phyloP scores from a whole-genome alignment of 2,113 vertebrate species.

The Garra rufa region DNA sequence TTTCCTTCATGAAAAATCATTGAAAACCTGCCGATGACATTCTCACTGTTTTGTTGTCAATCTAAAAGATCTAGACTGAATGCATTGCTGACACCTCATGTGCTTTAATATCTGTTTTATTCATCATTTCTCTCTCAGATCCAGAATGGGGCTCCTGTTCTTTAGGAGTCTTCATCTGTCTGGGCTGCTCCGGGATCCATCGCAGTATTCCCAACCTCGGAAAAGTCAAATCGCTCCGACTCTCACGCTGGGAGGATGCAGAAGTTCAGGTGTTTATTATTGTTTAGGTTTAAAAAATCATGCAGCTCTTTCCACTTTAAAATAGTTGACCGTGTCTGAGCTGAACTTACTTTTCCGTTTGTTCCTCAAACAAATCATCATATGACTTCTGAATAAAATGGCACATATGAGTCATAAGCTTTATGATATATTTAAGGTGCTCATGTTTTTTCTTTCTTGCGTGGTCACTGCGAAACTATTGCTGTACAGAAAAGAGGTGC shows the following conservation, averaged over 20 bases:
- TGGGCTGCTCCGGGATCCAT: slow-evolving; percentile 78
- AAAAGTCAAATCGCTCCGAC: slow-evolving; percentile 77
- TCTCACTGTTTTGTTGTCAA: not conserved
- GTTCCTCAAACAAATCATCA: not conserved
- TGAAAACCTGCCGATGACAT: not conserved
- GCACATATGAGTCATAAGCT: not conserved
- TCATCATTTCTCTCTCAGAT: slow-evolving; percentile 56
- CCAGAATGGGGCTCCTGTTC: slow-evolving; percentile 77
- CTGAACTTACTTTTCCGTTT: not conserved
- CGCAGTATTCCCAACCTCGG: slow-evolving; percentile 73
- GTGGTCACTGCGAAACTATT: not conserved
- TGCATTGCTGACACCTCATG: not conserved
- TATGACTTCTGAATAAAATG: not conserved
- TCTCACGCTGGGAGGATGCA: slow-evolving; percentile 78
- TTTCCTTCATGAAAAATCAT: too few relatives aligned
- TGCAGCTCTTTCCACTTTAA: not conserved
- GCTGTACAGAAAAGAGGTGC: not conserved
- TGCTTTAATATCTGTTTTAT: not conserved
- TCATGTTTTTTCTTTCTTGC: not conserved
- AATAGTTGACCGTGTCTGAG: not conserved
- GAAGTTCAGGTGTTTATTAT: slow-evolving; percentile 72
- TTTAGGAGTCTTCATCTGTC: slow-evolving; percentile 78
- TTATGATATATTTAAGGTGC: not conserved
- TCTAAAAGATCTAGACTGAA: not conserved
- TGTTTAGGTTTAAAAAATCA: not conserved